Evolutionary conservation across 1,140 invertebrate species (phyloP), one percentile per base, ranked within the genome.

Genomic region (Calliphora vicina): DNA sequence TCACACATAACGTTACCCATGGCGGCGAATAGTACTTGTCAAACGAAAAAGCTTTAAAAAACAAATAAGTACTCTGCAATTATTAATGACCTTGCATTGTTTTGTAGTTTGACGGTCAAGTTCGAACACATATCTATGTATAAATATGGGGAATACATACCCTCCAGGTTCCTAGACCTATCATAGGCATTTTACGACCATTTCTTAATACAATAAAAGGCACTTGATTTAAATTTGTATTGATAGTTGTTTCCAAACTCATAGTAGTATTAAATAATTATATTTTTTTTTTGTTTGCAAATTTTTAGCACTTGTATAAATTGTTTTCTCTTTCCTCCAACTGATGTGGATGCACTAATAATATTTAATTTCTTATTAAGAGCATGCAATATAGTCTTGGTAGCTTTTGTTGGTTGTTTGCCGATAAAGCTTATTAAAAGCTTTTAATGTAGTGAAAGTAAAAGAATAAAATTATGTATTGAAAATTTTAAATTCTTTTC

Each of bases 131-230:
- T 74, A 27, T 71, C 10, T n/a, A n/a, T n/a, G n/a, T n/a, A 43
- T 80, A 57, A 35, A 35, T 6, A 35, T 35, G 35, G 35, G 2
- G 35, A 35, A 12, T 83, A 90, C 91, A 92, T 88, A 95, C 95
- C 87, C 95, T 93, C 95, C 95, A 97, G 8, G 96, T 97, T 10
- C 96, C 96, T 6, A 96, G 90, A n/a, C 96, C 96, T 72, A 96
- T 87, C 13, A 93, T 89, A 0, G 96, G 95, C 82, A 95, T 93
- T 82, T 93, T 89, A 80, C 91, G 87, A 20, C 95, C 95, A 90
- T 94, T 94, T 86, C 93, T 94, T n/a, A 96, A 91, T 5, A 20
- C 25, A 23, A 67, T 6, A 67, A 10, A 67, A 67, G 61, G 61
- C 61, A 67, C 20, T 20, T 1, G n/a, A 23, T 23, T 23, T 23